Base-by-base conservation (phyloP, 2,113 vertebrate species). In the Tenrec ecaudatus region DNA sequence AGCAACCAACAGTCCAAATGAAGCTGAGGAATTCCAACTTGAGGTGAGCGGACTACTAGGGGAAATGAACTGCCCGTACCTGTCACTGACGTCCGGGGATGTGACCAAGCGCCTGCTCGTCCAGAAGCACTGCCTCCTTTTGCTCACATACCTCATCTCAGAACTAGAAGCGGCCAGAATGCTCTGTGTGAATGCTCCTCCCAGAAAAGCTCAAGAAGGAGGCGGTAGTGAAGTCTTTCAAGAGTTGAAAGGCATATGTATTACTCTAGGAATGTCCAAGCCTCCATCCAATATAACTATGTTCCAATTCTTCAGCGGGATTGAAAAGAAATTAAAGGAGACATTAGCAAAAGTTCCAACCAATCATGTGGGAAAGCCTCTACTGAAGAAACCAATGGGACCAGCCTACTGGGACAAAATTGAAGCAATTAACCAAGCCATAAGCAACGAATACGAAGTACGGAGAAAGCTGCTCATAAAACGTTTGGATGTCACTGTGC, bases 221-320 rank as follows among this genome's bases (percentile, higher is more conserved):
- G 98, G 98, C 85, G 99, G 99, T 96, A 99, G 99, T 97, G 99
- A 99, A 78, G 97, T 98, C 94, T 99, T 99, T 98, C 98, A 98
- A 97, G 99, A 99, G 95, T 98, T 99, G 82, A 99, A 99, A 98
- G 98, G 99, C 79, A 99, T 99, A 98, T 99, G 99, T 97, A 98
- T 99, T 98, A 97, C 99, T 75, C 98, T 99, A 98, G 99, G 99
- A 96, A 99, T 99, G 99, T 99, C 99, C 96, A 99, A 99, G 97
- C 99, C 99, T 97, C 99, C 99, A 4, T 98, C 99, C 96, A 99
- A 98, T 98, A 99, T 99, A 98, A 99, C 99, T 60, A 99, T 99
- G 99, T 99, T 99, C 98, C 99, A 99, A 98, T 99, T 99, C 98
- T 99, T 99, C 98, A 99, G 98, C 84, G 99, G 99, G 83, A 99